These are phyloP conservation scores for Delichon dasypus DNA, from an alignment of 2,797 vertebrate species.

Conservation along the genomic window DNA sequence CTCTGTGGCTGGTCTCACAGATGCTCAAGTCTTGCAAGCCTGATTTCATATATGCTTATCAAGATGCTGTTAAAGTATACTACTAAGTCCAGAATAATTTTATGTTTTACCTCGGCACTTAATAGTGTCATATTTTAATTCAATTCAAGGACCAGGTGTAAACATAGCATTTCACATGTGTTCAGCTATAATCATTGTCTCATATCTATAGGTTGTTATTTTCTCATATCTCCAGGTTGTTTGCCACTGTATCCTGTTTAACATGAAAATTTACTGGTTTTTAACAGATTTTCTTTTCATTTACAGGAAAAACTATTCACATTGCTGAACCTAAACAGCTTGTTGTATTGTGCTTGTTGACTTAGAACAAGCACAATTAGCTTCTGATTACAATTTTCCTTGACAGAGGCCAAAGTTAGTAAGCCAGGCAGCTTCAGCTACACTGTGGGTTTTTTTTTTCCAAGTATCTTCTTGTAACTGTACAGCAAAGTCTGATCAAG, in stretches of 20 bases:
- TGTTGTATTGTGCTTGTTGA: not conserved
- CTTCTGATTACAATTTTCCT: not conserved
- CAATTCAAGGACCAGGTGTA: not conserved
- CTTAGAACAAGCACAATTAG: not conserved
- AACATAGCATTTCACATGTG: not conserved
- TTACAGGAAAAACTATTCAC: not conserved
- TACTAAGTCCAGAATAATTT: not conserved
- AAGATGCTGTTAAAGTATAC: not conserved
- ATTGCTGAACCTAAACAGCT: not conserved
- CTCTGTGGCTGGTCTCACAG: not conserved
- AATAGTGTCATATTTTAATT: not conserved
- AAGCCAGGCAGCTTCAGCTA: not conserved
- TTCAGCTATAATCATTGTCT: not conserved
- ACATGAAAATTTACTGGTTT: not conserved
- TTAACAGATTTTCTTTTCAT: not conserved
- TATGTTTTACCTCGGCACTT: not conserved
- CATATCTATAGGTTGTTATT: not conserved
- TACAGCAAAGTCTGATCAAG: not conserved
- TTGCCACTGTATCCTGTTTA: not conserved
- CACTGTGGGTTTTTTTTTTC: not conserved
- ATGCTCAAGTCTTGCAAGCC: not conserved
- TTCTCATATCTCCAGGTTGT: not conserved
- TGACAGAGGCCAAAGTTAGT: not conserved
- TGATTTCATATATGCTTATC: not conserved
- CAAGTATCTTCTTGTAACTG: not conserved